Conservation (phyloP, 2,113 vertebrate genomes). For the Calypte anna region DNA sequence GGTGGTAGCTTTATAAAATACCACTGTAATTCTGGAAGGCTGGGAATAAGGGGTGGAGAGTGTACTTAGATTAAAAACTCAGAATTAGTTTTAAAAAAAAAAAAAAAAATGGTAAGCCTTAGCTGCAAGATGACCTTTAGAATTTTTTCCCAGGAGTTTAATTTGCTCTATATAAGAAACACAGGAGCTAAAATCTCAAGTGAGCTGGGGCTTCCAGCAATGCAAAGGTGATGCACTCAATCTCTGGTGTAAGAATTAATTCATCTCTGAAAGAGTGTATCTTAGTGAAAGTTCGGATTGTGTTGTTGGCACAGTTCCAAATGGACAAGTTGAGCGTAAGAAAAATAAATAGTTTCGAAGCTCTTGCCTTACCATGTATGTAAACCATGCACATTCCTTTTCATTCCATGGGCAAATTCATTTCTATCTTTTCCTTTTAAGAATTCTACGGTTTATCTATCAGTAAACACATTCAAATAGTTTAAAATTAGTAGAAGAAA, state of each 20-base stretch:
- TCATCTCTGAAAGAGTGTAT: conserved; percentile 33
- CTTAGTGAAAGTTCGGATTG: conserved; percentile 2
- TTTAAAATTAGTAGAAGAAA: background rate
- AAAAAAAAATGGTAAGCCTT: background rate
- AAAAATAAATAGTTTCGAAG: conserved; percentile 1
- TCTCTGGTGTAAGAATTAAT: conserved; percentile 52
- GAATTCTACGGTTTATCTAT: background rate
- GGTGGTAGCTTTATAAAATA: background rate
- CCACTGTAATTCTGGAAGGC: background rate
- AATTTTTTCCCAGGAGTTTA: conserved; percentile 32
- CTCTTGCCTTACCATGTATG: background rate
- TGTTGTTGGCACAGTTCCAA: background rate
- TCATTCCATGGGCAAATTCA: background rate
- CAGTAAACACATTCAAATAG: background rate
- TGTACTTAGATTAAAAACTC: background rate
- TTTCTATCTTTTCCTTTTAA: background rate
- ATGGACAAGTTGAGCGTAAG: background rate
- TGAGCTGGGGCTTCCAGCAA: conserved; percentile 23
- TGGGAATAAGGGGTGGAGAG: background rate
- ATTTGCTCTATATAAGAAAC: conserved; percentile 49
- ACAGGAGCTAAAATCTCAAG: conserved; percentile 46
- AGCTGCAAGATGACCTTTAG: conserved; percentile 43
- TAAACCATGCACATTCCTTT: background rate
- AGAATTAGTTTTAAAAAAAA: conserved; percentile 3
- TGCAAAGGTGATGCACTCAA: conserved; percentile 62